Evolutionary conservation across 23 tunicate species (phyloP), one percentile per base, ranked within the genome.

Genomic region (Trididemnum miniatum): DNA sequence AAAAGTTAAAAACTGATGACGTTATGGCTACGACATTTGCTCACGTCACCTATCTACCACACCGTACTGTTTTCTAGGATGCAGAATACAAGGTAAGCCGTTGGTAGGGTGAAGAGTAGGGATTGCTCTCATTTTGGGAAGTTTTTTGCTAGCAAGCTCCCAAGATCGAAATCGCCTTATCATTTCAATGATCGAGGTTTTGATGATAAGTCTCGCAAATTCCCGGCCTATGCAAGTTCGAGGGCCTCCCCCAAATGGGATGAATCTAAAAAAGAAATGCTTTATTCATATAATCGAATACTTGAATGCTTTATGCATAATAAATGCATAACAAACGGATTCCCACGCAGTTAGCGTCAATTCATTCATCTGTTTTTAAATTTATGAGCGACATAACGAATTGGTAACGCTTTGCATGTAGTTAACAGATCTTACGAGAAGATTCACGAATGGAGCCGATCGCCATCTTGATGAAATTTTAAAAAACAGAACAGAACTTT

Each of bases 171-270:
- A 83, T 5, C 30, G 59, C 2, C 89, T 74, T 31, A 93, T 50
- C 76, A 93, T 72, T 44, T 93, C 90, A 75, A 93, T 80, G n/a
- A 93, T 4, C 2, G 80, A 15, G 36, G 88, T 2, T 77, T 93
- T 93, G 83, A 79, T 81, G 23, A 89, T 59, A 26, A 88, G 78
- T n/a, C 89, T 78, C 20, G 98, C 98, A 72, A 63, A 93, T 27
- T 88, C 89, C 28, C 84, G 86, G 50, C 98, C 98, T 59, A 88
- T 64, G 86, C 98, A 93, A 0, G 73, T 80, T 35, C 98, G 83
- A 20, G 90, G 89, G 12, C 98, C 98, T 1, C 93, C 93, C 1
- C 98, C 98, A 65, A 93, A 93, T 12, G 98, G 98, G 38, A 93
- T 54, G 54, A 75, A 93, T 28, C 98, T 92, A 79, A 20, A 31